These are phyloP conservation scores for Diplodus puntazzo DNA, from an alignment of 2,797 vertebrate genomes.

Conservation along the genomic window DNA sequence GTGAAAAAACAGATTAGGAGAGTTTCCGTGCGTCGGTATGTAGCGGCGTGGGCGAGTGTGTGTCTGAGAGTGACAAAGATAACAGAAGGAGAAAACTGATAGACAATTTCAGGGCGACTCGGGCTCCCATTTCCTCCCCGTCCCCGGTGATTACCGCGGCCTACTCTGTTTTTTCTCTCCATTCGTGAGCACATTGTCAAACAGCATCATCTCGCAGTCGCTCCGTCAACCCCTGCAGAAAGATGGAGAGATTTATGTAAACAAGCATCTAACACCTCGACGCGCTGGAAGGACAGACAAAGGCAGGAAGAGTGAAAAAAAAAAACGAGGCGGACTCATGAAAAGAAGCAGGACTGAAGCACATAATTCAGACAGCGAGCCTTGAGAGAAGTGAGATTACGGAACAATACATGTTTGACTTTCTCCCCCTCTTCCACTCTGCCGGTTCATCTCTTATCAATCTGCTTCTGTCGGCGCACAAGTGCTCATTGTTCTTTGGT, in stretches of 20 bases:
- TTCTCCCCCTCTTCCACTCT: not conserved
- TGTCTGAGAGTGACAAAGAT: constrained; percentile 49
- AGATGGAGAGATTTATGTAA: constrained; percentile 52
- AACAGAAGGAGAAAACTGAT: constrained; percentile 46
- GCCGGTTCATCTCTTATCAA: constrained; percentile 35
- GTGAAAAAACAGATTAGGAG: constrained; percentile 23
- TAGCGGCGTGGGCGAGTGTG: constrained; percentile 15
- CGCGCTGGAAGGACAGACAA: constrained; percentile 10
- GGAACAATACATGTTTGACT: constrained; percentile 40
- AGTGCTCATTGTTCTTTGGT: constrained; percentile 46
- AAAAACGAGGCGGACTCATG: not conserved
- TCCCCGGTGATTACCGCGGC: constrained; percentile 64
- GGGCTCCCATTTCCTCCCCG: constrained; percentile 46
- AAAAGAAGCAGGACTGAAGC: constrained; percentile 8
- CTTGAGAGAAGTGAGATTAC: constrained; percentile 27
- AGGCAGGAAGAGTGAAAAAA: constrained; percentile 19
- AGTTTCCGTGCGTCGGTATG: constrained; percentile 25
- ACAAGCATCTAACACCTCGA: constrained; percentile 59
- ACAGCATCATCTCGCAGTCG: constrained; percentile 42
- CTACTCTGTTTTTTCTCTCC: constrained; percentile 40
- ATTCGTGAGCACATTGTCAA: constrained; percentile 57
- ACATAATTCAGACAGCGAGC: constrained; percentile 38
- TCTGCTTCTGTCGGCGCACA: constrained; percentile 12
- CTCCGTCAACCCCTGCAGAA: constrained; percentile 25
- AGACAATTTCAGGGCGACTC: constrained; percentile 54